Evolutionary conservation across 2,797 vertebrate genomes (phyloP).

Genomic region (Holocentrus rufus): DNA sequence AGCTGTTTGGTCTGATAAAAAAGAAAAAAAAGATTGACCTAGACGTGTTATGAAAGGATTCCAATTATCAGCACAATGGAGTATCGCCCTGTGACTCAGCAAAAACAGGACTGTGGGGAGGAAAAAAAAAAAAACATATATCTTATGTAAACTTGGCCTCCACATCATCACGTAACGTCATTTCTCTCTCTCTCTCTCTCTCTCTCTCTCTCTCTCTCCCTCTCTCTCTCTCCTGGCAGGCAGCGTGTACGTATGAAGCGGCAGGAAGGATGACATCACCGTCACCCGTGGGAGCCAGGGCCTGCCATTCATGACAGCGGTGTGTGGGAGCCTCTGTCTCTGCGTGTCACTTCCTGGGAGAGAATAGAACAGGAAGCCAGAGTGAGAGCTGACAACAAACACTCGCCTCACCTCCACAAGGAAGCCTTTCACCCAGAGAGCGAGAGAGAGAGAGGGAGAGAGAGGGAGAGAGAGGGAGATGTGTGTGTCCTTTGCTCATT

Average conservation of each 20-base stretch:
- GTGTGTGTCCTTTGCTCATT: constrained; percentile 23
- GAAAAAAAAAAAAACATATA: neutral
- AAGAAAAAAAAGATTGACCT: neutral
- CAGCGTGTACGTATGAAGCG: constrained; percentile 13
- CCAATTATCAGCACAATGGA: constrained; percentile 1
- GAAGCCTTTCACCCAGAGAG: constrained; percentile 64
- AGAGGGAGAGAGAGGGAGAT: constrained; percentile 22
- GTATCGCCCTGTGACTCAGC: constrained; percentile 45
- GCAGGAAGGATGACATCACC: constrained; percentile 65
- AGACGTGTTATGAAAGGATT: constrained; percentile 23
- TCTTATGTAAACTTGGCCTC: constrained; percentile 33
- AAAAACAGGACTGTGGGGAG: neutral
- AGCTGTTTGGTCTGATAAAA: neutral
- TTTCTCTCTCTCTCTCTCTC: constrained; percentile 13
- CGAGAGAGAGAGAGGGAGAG: neutral
- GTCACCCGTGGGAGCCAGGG: constrained; percentile 48
- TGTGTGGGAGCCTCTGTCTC: constrained; percentile 48
- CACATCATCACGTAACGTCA: constrained; percentile 55
- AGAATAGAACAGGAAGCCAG: constrained; percentile 75
- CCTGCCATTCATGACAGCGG: constrained; percentile 56
- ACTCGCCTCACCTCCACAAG: constrained; percentile 67
- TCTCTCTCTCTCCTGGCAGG: constrained; percentile 30
- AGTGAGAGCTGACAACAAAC: constrained; percentile 49
- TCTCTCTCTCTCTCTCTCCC: neutral
- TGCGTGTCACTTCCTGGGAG: constrained; percentile 75